Percentiles rank a stretch among this genome's conserved stretches.
Conservation (phyloP, 2,113 vertebrate species). For the Anhinga anhinga region DNA sequence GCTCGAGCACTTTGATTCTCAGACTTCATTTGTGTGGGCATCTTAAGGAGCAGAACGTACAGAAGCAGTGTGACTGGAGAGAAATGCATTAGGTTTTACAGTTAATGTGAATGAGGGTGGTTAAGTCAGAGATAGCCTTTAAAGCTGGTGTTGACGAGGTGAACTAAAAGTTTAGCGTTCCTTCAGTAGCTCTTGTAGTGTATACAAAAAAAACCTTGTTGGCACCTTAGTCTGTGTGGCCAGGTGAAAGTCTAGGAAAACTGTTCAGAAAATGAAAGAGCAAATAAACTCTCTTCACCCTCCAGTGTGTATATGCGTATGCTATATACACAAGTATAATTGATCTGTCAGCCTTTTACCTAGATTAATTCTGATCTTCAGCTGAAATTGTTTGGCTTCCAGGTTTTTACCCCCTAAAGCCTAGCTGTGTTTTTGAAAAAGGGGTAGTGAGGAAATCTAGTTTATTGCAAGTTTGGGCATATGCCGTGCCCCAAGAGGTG, state of each 20-base stretch:
- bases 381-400: not conserved
- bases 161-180: not conserved
- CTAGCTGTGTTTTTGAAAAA: not conserved
- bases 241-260: not conserved
- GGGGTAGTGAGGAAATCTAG: accelerated
- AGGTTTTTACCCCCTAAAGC: not conserved
- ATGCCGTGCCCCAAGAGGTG: not conserved
- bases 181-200: not conserved
- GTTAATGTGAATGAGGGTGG: not conserved
- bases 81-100: not conserved
- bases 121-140: not conserved
- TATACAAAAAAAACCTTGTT: not conserved
- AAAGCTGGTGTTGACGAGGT: not conserved
- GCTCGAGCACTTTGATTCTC: not conserved
- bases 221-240: not conserved
- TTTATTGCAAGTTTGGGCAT: not conserved
- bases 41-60: not conserved
- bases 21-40: not conserved
- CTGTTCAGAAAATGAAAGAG: accelerated
- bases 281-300: not conserved
- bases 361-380: not conserved
- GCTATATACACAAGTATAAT: not conserved
- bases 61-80: not conserved
- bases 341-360: not conserved
- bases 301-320: not conserved